These are phyloP conservation scores for Zootoca vivipara DNA, from an alignment of 2,113 vertebrate species.

Conservation along the genomic window DNA sequence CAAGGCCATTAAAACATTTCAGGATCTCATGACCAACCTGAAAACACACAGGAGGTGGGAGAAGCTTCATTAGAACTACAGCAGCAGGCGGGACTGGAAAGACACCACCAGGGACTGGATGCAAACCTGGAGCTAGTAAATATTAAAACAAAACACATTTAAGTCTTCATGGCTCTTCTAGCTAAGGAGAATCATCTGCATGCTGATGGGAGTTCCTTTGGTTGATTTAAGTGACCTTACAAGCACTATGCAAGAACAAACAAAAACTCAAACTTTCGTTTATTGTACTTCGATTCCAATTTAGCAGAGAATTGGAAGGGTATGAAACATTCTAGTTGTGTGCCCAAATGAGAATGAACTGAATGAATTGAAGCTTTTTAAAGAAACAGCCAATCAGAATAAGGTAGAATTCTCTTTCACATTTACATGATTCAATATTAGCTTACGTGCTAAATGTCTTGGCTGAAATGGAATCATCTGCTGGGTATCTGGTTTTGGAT, in stretches of 20 bases:
- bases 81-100: constrained; percentile 97
- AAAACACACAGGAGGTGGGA: constrained; percentile 94
- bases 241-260: neutral
- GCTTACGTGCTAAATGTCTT: constrained; percentile 95
- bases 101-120: constrained; percentile 96
- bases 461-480: constrained; percentile 99
- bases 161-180: neutral
- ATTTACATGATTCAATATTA: neutral
- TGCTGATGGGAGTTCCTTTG: neutral
- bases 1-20: constrained; percentile 1
- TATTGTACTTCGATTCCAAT: neutral
- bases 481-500: constrained; percentile 97
- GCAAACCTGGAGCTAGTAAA: constrained; percentile 90
- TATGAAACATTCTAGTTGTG: neutral
- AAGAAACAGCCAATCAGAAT: neutral
- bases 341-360: neutral
- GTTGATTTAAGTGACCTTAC: neutral
- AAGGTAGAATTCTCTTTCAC: neutral
- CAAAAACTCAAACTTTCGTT: neutral
- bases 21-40: constrained; percentile 81
- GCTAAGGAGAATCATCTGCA: constrained; percentile 15
- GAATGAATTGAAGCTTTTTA: neutral
- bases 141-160: neutral
- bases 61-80: constrained; percentile 95
- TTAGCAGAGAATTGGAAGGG: neutral